A percentile compares a stretch with the other conserved stretches of the same genome.
Evolutionary conservation across 2,113 vertebrate species (phyloP).

Genomic region (Planiliza haematocheilus): DNA sequence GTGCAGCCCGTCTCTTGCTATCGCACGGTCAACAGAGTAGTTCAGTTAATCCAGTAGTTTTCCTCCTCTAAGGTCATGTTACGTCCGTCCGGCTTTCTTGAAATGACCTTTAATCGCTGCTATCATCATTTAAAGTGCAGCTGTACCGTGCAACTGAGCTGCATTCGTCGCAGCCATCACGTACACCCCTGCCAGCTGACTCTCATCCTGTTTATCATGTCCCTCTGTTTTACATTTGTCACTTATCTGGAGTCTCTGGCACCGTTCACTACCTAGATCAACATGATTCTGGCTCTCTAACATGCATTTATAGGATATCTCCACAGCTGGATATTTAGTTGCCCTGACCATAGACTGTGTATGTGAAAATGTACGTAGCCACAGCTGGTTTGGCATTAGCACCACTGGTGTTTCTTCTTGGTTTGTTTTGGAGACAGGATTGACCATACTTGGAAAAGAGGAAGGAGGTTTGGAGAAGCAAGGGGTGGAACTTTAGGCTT

Average conservation of each 20-base stretch:
- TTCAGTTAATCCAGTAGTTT: constrained; percentile 12
- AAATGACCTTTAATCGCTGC: neutral
- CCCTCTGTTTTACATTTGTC: constrained; percentile 52
- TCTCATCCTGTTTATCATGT: constrained; percentile 56
- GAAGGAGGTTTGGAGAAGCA: no score
- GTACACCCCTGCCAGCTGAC: neutral
- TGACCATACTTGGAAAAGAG: no score
- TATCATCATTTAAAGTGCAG: constrained; percentile 16
- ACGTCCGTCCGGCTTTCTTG: neutral
- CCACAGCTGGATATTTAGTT: constrained; percentile 20
- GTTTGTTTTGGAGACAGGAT: no score
- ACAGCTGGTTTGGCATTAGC: no score
- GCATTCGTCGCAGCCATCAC: constrained; percentile 27
- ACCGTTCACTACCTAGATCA: constrained; percentile 13
- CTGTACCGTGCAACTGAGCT: constrained; percentile 29
- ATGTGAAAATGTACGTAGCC: no score
- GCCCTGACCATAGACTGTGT: no score
- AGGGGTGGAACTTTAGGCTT: no score
- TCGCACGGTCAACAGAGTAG: constrained; percentile 4
- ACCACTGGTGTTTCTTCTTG: no score
- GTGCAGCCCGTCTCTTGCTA: neutral
- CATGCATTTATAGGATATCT: constrained; percentile 33
- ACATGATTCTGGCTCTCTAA: constrained; percentile 11
- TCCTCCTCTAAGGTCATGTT: neutral
- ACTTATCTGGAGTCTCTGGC: constrained; percentile 25